Percentiles rank a stretch among this genome's conserved stretches.
Conservation (phyloP, 1,140 invertebrate genomes). For the Oedothorax gibbosus region DNA sequence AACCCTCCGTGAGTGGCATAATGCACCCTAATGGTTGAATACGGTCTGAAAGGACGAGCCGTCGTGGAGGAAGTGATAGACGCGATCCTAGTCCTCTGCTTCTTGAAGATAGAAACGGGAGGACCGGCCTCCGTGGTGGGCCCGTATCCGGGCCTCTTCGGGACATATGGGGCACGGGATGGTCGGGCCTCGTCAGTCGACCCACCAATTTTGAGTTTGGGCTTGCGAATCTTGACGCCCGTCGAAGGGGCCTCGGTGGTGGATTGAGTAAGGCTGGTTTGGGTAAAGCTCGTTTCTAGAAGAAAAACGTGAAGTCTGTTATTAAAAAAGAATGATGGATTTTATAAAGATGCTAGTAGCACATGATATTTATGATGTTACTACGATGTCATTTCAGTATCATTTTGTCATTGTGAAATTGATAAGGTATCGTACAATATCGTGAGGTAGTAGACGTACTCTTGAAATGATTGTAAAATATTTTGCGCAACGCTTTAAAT, state of each 20-base stretch:
- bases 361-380: no score
- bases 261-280: not conserved
- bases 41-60: not conserved
- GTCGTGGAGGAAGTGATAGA: constrained; percentile 50
- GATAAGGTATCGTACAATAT: no score
- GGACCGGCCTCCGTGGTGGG: constrained; percentile 6
- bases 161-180: not conserved
- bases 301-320: no score
- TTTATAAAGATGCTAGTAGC: no score
- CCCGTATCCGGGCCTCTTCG: not conserved
- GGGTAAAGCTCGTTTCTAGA: no score
- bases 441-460: no score
- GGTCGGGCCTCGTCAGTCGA: not conserved
- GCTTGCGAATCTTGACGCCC: constrained; percentile 6
- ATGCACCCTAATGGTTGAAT: constrained; percentile 20
- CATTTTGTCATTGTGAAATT: no score
- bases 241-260: not conserved
- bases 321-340: no score
- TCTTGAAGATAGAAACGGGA: constrained; percentile 43
- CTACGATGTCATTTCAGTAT: no score
- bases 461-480: no score
- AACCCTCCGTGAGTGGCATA: constrained; percentile 11
- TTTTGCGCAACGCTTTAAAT: no score
- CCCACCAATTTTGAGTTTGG: constrained; percentile 20
- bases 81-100: not conserved